Base-by-base conservation (phyloP, 2,888 invertebrate genomes). In the Cosmopolites sordidus region DNA sequence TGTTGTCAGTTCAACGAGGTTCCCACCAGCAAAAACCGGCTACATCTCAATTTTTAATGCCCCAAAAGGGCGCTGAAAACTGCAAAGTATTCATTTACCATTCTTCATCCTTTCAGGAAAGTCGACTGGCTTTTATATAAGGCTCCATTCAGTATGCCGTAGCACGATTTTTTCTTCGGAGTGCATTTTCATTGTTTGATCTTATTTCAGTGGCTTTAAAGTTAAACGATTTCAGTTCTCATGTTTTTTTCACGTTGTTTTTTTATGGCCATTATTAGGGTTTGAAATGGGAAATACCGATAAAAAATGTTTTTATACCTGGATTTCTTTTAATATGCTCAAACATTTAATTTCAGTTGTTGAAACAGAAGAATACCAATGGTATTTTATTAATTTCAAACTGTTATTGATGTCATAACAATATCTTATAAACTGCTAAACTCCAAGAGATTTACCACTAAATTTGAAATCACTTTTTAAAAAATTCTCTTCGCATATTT, bases 71-170 rank as follows among this genome's bases (percentile, higher is more conserved):
- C 33, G 17, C 22, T 42, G 42, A 22, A 22, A 42, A 16, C 42
- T 42, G 42, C 42, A 16, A 22, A 42, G 42, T 42, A 42, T 42
- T 42, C 42, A 42, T 22, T 42, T 42, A 42, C 42, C 42, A 42
- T 42, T n/a, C 42, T 42, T 42, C 42, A 42, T 42, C 22, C 22
- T 42, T 42, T 42, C 22, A 42, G 22, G 22, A 42, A 42, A 33
- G 33, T 33, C 33, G 12, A 33, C 33, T 12, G n/a, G 33, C 12
- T 12, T 33, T 33, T 33, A 33, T 33, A 12, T 11, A 12, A 12
- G 33, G n/a, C 33, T 11, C 33, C 12, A 12, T 33, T 33, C 33
- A 33, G 33, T 33, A 33, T 33, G 5, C 33, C 33, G 33, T 11
- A 11, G 33, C 33, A 33, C 33, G 33, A 11, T 33, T 33, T 33